Evolutionary conservation across 2,113 vertebrate species (phyloP).

Genomic region (Sialia sialis): DNA sequence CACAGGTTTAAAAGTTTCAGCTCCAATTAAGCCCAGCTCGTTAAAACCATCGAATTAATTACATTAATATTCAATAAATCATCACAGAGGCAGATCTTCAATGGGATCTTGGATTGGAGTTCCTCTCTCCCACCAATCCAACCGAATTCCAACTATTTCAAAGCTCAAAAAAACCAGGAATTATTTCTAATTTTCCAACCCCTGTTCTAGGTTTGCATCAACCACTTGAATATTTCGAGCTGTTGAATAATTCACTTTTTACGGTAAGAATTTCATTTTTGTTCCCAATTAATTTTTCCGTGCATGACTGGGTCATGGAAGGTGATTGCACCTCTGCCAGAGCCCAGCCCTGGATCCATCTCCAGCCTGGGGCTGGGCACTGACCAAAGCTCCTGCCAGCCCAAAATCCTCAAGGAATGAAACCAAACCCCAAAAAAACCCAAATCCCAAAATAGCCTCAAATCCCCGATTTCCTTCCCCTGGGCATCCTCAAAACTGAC

Average conservation of each 20-base stretch:
- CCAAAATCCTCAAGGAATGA: background rate
- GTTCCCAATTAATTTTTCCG: background rate
- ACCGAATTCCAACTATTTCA: background rate
- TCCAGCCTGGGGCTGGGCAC: fast-evolving
- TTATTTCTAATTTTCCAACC: background rate
- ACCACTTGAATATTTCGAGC: background rate
- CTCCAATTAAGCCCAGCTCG: fast-evolving
- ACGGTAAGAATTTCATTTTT: background rate
- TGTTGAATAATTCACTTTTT: background rate
- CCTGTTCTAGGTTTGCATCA: background rate
- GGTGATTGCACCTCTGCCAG: fast-evolving
- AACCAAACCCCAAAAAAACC: background rate
- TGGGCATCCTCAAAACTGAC: fast-evolving
- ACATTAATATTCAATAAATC: background rate
- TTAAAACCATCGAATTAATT: background rate
- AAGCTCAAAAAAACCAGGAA: background rate
- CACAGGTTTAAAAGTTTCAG: background rate
- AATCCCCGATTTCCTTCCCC: fast-evolving
- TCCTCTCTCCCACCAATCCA: background rate
- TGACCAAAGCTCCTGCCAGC: background rate
- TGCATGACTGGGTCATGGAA: background rate
- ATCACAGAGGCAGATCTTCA: fast-evolving
- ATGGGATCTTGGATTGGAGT: fast-evolving
- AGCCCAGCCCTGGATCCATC: background rate
- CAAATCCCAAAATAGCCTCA: background rate